Conservation (phyloP, 2,797 vertebrate genomes). For the Neosalanx taihuensis region DNA sequence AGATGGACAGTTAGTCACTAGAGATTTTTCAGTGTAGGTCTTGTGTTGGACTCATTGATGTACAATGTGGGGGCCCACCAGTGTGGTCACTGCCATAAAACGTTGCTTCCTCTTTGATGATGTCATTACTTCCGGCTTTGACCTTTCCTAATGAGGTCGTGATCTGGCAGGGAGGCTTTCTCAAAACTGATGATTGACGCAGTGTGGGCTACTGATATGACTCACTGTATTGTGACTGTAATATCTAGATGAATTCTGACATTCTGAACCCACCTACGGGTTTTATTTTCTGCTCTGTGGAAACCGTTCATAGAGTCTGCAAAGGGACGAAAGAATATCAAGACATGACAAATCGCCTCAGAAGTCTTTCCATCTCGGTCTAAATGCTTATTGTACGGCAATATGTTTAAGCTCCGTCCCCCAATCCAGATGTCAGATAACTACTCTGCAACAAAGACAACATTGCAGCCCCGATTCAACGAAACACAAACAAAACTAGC, state of each 20-base stretch:
- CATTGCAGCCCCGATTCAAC: background rate
- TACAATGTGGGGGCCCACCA: slow-evolving; percentile 38
- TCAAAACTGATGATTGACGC: slow-evolving; percentile 49
- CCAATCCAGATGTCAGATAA: too few species aligned
- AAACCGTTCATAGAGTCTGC: slow-evolving; percentile 51
- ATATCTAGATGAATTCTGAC: slow-evolving; percentile 33
- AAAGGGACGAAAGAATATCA: slow-evolving; percentile 33
- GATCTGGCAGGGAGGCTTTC: slow-evolving; percentile 49
- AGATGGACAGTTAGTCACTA: slow-evolving; percentile 52
- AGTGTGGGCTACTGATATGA: slow-evolving; percentile 26
- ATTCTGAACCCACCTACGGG: slow-evolving; percentile 51
- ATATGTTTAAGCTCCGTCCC: slow-evolving; percentile 38
- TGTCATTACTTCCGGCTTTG: slow-evolving; percentile 45
- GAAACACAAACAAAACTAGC: background rate
- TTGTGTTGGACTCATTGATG: slow-evolving; percentile 50
- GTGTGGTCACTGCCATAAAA: slow-evolving; percentile 41
- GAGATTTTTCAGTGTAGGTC: slow-evolving; percentile 22
- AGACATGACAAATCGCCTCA: slow-evolving; percentile 35
- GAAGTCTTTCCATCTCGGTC: slow-evolving; percentile 54
- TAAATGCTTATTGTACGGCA: slow-evolving; percentile 40
- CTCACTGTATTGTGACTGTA: slow-evolving; percentile 41
- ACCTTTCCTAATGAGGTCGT: slow-evolving; percentile 47
- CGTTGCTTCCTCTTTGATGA: slow-evolving; percentile 40
- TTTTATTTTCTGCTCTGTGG: slow-evolving; percentile 47
- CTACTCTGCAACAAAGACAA: background rate